These are phyloP conservation scores for Rhineura floridana DNA, from an alignment of 2,113 vertebrate genomes.

Conservation along the genomic window DNA sequence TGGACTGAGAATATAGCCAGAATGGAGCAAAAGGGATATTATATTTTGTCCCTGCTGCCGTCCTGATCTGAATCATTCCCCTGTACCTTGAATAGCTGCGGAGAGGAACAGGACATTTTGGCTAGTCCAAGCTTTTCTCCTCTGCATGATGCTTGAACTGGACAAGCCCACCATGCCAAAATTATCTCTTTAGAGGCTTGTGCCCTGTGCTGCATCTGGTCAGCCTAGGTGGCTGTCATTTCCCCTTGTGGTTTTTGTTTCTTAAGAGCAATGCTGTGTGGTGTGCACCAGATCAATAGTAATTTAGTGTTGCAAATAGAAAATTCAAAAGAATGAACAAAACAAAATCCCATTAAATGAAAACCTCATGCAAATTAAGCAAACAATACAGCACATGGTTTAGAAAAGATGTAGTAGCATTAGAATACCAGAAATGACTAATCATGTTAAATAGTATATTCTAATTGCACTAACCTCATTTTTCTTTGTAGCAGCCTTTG, in stretches of 20 bases:
- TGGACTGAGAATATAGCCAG: neutral
- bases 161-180: neutral
- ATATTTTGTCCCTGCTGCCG: neutral
- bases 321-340: no score
- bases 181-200: neutral
- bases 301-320: neutral
- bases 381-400: conserved; percentile 40
- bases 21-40: neutral
- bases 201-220: neutral
- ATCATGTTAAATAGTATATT: conserved; percentile 56
- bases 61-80: neutral
- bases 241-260: neutral
- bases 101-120: neutral
- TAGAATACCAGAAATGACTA: conserved; percentile 59
- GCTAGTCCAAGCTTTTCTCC: no score
- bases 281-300: neutral
- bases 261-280: neutral
- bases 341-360: neutral
- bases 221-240: neutral
- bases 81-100: neutral
- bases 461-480: conserved; percentile 62
- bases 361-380: neutral
- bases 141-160: neutral
- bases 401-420: conserved; percentile 44
- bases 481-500: conserved; percentile 58